Conservation (phyloP, 2,797 vertebrate genomes). For the Stomatorhinus walkeri region DNA sequence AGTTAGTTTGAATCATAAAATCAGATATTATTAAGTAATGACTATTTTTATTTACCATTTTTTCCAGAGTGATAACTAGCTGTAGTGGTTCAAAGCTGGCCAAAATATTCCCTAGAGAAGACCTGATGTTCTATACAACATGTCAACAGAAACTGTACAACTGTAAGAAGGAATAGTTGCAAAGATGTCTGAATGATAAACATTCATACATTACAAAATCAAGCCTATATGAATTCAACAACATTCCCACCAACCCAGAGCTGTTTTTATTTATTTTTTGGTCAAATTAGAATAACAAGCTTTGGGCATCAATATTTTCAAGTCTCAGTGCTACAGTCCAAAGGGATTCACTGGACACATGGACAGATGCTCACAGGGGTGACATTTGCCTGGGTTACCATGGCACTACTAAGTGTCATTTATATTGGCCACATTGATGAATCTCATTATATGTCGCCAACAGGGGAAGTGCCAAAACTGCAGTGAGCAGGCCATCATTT, state of each 20-base stretch:
- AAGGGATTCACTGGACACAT: conserved; percentile 13
- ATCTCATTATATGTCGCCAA: conserved; percentile 15
- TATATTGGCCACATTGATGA: conserved; percentile 8
- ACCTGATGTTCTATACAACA: not conserved
- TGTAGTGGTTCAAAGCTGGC: not conserved
- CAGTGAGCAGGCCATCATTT: not conserved
- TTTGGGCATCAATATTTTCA: not conserved
- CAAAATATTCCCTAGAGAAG: not conserved
- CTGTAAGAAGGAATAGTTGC: not conserved
- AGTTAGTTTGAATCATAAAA: not conserved
- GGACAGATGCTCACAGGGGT: not conserved
- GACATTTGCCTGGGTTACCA: conserved; percentile 20
- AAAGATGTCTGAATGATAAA: not conserved
- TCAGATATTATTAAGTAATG: not conserved
- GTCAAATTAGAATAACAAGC: not conserved
- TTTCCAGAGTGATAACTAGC: not conserved
- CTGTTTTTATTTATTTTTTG: not conserved
- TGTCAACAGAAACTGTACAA: not conserved
- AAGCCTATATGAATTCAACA: not conserved
- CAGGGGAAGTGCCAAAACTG: not conserved
- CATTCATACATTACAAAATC: not conserved
- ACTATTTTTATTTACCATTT: not conserved
- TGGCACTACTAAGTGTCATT: conserved; percentile 4
- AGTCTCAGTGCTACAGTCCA: not conserved
- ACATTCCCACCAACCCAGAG: not conserved